Percentiles rank a stretch among this genome's conserved stretches.
Conservation (phyloP, 2,797 vertebrate species). For the Nyctibius grandis region DNA sequence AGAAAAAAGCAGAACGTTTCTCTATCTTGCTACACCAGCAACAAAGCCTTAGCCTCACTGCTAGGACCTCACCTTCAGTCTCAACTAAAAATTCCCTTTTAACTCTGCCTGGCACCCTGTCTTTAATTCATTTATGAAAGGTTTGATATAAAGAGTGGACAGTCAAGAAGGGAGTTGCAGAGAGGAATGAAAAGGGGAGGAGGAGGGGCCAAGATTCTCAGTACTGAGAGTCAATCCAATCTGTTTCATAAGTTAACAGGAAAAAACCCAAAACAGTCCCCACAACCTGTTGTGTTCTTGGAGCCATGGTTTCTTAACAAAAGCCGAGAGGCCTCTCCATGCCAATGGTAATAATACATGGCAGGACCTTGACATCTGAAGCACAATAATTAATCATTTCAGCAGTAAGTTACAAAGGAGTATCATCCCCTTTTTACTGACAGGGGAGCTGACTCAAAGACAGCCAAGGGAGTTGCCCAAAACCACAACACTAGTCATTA, state of each 20-base stretch:
- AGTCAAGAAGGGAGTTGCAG: not conserved
- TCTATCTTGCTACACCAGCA: not conserved
- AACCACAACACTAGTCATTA: constrained; percentile 49
- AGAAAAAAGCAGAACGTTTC: not conserved
- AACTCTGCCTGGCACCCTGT: not conserved
- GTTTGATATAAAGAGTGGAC: not conserved
- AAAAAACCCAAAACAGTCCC: not conserved
- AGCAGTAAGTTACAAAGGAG: not conserved
- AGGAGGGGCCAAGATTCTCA: not conserved
- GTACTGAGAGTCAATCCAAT: not conserved
- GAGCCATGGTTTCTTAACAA: not conserved
- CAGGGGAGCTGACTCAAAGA: constrained; percentile 53
- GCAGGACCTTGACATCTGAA: not conserved
- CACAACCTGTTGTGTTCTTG: not conserved
- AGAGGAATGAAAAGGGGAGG: not conserved
- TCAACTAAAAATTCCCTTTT: not conserved
- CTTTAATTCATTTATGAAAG: not conserved
- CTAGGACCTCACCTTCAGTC: not conserved
- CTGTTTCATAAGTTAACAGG: not conserved
- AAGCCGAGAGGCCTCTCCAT: not conserved
- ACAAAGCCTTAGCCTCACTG: not conserved
- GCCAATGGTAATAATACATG: not conserved
- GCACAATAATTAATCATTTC: constrained; percentile 12
- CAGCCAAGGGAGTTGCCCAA: constrained; percentile 46
- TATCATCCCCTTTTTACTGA: constrained; percentile 14